A percentile compares a stretch with the other conserved stretches of the same genome.
Evolutionary conservation across 1,140 invertebrate species (phyloP).

Genomic region (Ditylenchus dipsaci): DNA sequence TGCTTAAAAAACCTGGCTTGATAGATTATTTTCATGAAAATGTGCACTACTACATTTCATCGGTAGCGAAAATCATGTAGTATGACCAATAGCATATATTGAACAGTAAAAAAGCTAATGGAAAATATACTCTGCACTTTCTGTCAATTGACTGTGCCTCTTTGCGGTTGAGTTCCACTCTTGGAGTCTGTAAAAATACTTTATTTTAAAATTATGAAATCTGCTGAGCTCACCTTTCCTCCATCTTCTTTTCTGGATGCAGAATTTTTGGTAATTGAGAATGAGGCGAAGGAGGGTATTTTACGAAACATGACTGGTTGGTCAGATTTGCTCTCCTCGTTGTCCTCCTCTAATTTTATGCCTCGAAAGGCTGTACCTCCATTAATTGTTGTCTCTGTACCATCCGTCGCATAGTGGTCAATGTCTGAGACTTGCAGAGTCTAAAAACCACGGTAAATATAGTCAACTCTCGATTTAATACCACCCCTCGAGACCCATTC

Average conservation of each 20-base stretch:
- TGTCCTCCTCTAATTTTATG: neutral
- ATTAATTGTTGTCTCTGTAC: neutral
- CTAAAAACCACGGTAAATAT: neutral
- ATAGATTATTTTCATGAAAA: too few relatives aligned
- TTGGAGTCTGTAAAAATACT: constrained; percentile 30
- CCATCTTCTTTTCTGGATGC: constrained; percentile 17
- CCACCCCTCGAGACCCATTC: too few relatives aligned
- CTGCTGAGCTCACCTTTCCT: constrained; percentile 3
- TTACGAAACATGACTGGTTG: constrained; percentile 4
- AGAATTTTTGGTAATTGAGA: constrained; percentile 1
- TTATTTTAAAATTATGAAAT: neutral
- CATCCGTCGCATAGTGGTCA: neutral
- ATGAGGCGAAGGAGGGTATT: neutral
- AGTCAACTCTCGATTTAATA: too few relatives aligned
- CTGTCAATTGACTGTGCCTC: constrained; percentile 41
- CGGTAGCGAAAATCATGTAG: neutral
- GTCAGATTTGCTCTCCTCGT: constrained; percentile 1
- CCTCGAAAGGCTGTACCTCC: constrained; percentile 8
- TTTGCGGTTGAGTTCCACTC: constrained; percentile 45
- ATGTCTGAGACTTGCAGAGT: neutral
- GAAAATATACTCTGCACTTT: constrained; percentile 36
- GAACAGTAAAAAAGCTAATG: constrained; percentile 42
- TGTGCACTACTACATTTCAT: neutral
- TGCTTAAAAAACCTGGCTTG: too few relatives aligned
- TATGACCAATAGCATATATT: constrained; percentile 37